Evolutionary conservation across 2,113 vertebrate genomes (phyloP), one percentile per base, ranked within the genome.

Genomic region (Menidia beryllina): DNA sequence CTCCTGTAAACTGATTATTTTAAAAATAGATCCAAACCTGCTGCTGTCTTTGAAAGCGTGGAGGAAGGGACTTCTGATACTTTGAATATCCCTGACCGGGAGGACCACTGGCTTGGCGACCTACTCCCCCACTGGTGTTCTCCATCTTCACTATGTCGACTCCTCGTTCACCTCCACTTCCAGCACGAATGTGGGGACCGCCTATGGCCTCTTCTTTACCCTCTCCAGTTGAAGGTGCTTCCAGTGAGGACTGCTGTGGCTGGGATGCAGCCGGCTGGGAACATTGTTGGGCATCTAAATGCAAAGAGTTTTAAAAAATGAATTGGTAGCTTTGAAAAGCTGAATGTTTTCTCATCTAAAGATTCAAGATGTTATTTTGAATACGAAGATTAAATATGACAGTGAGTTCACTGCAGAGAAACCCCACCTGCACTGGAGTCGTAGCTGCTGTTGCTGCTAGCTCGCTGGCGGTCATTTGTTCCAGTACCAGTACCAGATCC

Each of bases 41-140:
- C 72, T 97, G 96, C 74, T 98, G 96, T 69, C 96, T 93, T 90
- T 98, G 96, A 86, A 98, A 98, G 52, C 96, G 94, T 45, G 96
- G 96, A 0, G 96, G 96, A 73, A 98, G 90, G 0, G 95, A 96
- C 86, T 98, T 98, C 86, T 98, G 96, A 79, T 96, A 98, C 80
- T 97, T 97, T 43, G 95, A 95, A 74, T 96, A 97, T 56, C 95
- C 93, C 48, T 94, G 93, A 1, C 73, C 93, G 48, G 61, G 88
- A 67, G 49, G 92, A 69, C 80, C 91, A 62, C 82, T 65, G 0
- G 91, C 83, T 58, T 94, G 94, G 19, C 94, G 89, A 49, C 89
- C 87, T 13, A 84, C 66, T 50, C 87, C 87, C 4, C 87, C 91
- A 23, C 85, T 88, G 0, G 84, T 79, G 43, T 70, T 92, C 82